These are phyloP conservation scores for Carabus problematicus DNA, from an alignment of 2,888 invertebrate genomes.

Conservation along the genomic window DNA sequence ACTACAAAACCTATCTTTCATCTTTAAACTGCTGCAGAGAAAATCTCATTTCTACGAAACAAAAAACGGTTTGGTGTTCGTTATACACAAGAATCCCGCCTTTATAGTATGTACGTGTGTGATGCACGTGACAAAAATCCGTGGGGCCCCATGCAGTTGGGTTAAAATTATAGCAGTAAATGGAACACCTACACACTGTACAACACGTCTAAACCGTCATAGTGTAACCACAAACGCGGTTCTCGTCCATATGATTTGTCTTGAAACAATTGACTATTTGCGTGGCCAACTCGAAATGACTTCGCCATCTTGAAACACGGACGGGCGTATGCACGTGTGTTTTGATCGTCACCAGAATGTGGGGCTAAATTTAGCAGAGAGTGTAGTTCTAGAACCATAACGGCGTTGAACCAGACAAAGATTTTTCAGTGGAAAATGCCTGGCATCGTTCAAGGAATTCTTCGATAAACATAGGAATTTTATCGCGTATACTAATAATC, in stretches of 20 bases:
- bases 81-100: conserved; percentile 11
- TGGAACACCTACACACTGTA: conserved; percentile 33
- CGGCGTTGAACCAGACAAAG: background rate
- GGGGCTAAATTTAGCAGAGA: conserved; percentile 21
- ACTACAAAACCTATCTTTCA: too few relatives aligned
- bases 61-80: conserved; percentile 5
- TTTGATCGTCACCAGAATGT: conserved; percentile 24
- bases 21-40: background rate
- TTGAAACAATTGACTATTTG: too few relatives aligned
- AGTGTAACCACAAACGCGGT: too few relatives aligned
- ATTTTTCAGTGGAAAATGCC: too few relatives aligned
- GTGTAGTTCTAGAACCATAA: background rate
- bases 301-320: too few relatives aligned
- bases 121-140: conserved; percentile 23
- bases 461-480: too few relatives aligned
- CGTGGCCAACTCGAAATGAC: too few relatives aligned
- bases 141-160: conserved; percentile 33
- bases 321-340: conserved; percentile 18
- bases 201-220: conserved; percentile 2
- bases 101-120: conserved; percentile 20
- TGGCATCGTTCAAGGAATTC: too few relatives aligned
- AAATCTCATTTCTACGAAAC: background rate
- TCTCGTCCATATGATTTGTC: too few relatives aligned
- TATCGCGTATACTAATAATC: too few relatives aligned
- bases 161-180: conserved; percentile 38